Evolutionary conservation across 2,113 vertebrate species (phyloP).

Genomic region (Fregata magnificens): DNA sequence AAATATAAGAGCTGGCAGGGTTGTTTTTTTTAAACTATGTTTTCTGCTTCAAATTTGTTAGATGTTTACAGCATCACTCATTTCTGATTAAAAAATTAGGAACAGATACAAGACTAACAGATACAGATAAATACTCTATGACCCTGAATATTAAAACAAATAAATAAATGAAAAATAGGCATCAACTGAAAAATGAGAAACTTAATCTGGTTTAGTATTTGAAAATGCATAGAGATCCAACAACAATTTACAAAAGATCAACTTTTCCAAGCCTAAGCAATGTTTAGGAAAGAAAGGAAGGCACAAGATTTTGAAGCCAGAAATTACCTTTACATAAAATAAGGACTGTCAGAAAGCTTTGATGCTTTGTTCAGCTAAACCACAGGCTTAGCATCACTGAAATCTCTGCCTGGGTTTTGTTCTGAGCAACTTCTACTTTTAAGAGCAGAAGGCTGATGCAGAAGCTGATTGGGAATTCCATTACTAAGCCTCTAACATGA

Average conservation of each 20-base stretch:
- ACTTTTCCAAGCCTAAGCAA: neutral
- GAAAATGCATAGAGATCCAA: neutral
- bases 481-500: neutral
- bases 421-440: neutral
- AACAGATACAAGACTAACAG: neutral
- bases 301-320: neutral
- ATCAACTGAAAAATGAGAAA: neutral
- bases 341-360: neutral
- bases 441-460: neutral
- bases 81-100: neutral
- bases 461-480: neutral
- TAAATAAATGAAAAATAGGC: neutral
- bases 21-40: neutral
- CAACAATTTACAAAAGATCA: neutral
- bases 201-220: neutral
- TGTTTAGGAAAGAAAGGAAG: neutral
- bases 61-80: neutral
- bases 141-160: neutral
- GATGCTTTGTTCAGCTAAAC: neutral
- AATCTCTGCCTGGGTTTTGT: neutral
- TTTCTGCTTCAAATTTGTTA: neutral
- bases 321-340: neutral
- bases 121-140: neutral
- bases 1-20: neutral
- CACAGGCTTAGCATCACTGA: neutral